phyloP scores from a whole-genome alignment of 2,113 vertebrate genomes.

The Trogon surrucura region DNA sequence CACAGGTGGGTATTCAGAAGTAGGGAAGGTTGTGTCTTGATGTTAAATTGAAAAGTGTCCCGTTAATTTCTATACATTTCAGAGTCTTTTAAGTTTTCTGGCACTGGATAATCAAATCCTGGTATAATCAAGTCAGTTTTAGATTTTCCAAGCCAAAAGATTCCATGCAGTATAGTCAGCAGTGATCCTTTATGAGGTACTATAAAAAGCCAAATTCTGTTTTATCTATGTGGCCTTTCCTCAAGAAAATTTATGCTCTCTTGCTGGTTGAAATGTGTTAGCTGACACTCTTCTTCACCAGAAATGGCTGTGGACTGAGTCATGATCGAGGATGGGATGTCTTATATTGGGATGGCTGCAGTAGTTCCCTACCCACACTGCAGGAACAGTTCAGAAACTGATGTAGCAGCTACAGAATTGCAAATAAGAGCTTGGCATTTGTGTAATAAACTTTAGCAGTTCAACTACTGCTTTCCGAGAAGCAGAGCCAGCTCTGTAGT shows the following conservation, averaged over 20 bases:
- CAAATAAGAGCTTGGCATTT: constrained; percentile 71
- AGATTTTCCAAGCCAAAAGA: background rate
- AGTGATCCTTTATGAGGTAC: constrained; percentile 14
- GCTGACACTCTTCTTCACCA: constrained; percentile 50
- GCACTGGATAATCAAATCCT: background rate
- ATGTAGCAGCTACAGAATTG: constrained; percentile 63
- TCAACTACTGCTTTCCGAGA: constrained; percentile 32
- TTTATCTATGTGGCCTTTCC: constrained; percentile 44
- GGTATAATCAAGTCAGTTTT: background rate
- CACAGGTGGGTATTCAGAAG: background rate
- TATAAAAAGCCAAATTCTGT: constrained; percentile 48
- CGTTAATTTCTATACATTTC: background rate
- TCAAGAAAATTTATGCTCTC: constrained; percentile 55
- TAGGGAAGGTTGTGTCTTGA: background rate
- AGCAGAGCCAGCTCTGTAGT: constrained; percentile 42
- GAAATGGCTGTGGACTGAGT: constrained; percentile 57
- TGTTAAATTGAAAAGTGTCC: background rate
- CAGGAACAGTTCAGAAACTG: constrained; percentile 53
- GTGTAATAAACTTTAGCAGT: constrained; percentile 63
- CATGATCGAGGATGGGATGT: constrained; percentile 52
- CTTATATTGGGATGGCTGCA: constrained; percentile 40
- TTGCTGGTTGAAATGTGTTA: constrained; percentile 58
- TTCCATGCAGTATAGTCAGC: background rate
- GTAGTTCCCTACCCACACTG: constrained; percentile 62
- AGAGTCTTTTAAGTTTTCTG: background rate